Evolutionary conservation across 2,888 invertebrate species (phyloP), one percentile per base, ranked within the genome.

Genomic region (Nomada hirtipes): DNA sequence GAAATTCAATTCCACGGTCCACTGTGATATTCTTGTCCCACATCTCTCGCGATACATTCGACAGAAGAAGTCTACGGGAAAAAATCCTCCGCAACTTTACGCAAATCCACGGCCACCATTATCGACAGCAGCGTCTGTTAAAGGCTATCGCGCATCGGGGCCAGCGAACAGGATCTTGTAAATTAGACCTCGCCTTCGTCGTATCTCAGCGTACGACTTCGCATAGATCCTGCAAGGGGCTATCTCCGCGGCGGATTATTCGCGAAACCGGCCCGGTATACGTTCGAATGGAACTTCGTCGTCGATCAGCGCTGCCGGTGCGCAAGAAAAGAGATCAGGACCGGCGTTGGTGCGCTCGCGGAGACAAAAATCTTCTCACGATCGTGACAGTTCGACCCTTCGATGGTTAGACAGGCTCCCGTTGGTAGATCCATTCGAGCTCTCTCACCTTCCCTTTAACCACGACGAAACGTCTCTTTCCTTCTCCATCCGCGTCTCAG

Each of bases 301-400:
- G 77, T 72, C 77, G 80, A 84, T 79, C 76, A 79, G 60, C 50
- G 26, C 20, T 52, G 42, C 42, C 42, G 18, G 63, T 1, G 13
- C 65, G 57, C 57, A 81, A 85, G 77, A 83, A 85, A 81, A 73
- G 74, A 72, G 84, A 83, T 83, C 84, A 76, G 77, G 74, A 83
- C 64, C 65, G 68, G 72, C 53, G 60, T 52, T 44, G 74, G 77
- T 71, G 61, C 70, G 83, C 65, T 76, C 59, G 64, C 20, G 67
- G 57, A 53, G 70, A 75, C 76, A 78, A 83, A 83, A 83, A 85
- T 85, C 83, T 85, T 85, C 84, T 85, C 84, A 85, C 84, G 84
- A 85, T 84, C 84, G 80, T 72, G 83, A 80, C 76, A 81, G 83
- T 77, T 83, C 71, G 84, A 77, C 83, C 84, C 83, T 83, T 83